These are phyloP conservation scores for Sarcophaga variegata DNA, from an alignment of 2,888 invertebrate genomes.

Conservation along the genomic window DNA sequence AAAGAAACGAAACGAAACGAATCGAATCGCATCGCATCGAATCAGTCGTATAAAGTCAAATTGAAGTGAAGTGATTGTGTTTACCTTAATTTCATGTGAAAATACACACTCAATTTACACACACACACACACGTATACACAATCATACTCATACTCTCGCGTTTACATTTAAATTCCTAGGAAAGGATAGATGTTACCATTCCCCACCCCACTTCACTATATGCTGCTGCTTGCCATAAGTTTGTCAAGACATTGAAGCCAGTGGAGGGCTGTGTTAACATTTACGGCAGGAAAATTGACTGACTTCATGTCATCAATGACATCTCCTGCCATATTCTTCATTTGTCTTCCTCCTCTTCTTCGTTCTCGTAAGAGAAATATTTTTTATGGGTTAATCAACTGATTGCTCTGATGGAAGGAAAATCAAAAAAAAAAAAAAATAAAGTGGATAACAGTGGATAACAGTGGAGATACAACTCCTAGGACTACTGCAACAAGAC, in stretches of 20 bases:
- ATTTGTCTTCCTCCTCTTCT: not conserved
- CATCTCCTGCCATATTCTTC: not conserved
- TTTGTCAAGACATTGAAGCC: not conserved
- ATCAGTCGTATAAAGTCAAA: slow-evolving; percentile 25
- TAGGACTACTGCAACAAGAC: too few relatives aligned
- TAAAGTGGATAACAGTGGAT: not conserved
- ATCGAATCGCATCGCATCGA: not conserved
- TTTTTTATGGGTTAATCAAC: slow-evolving; percentile 61
- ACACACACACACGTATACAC: slow-evolving; percentile 4
- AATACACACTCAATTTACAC: slow-evolving; percentile 1
- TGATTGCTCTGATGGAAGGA: slow-evolving; percentile 40
- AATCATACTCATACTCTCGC: not conserved
- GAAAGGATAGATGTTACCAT: slow-evolving; percentile 18
- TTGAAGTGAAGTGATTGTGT: slow-evolving; percentile 52
- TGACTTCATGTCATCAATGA: slow-evolving; percentile 33
- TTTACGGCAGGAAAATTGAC: not conserved
- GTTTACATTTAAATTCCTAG: slow-evolving; percentile 17
- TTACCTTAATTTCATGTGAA: slow-evolving; percentile 46
- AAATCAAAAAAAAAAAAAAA: slow-evolving; percentile 6
- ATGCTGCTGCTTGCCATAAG: not conserved
- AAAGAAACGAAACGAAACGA: not conserved
- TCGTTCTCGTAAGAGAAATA: not conserved
- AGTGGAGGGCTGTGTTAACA: not conserved
- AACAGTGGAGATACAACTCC: not conserved
- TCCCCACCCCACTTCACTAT: not conserved